Conservation (phyloP, 2,113 vertebrate genomes). For the Boleophthalmus pectinirostris region DNA sequence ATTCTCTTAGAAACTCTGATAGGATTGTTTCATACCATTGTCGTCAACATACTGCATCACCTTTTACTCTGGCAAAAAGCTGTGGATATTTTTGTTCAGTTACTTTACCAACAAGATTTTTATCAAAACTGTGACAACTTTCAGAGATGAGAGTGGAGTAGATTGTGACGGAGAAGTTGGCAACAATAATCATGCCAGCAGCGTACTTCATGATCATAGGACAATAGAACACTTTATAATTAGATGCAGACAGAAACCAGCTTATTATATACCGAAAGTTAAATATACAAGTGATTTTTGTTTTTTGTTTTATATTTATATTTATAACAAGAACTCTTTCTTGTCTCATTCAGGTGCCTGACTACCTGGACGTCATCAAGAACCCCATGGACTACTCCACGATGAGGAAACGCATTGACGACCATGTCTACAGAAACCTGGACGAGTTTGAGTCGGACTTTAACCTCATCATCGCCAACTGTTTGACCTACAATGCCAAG, state of each 20-base stretch:
- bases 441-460: constrained; percentile 93
- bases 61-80: neutral
- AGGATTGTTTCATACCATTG: neutral
- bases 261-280: too few relatives aligned
- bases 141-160: too few relatives aligned
- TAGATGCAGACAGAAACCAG: too few relatives aligned
- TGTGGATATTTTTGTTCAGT: neutral
- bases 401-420: constrained; percentile 88
- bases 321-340: too few relatives aligned
- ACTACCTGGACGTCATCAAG: constrained; percentile 94
- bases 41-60: neutral
- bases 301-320: too few relatives aligned
- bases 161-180: too few relatives aligned
- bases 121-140: too few relatives aligned
- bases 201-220: too few relatives aligned
- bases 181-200: too few relatives aligned
- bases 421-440: constrained; percentile 85
- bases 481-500: constrained; percentile 96
- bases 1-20: neutral
- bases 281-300: too few relatives aligned
- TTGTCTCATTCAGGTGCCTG: constrained; percentile 84
- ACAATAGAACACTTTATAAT: too few relatives aligned
- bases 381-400: constrained; percentile 97
- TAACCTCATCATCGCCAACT: constrained; percentile 92
- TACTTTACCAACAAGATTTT: too few relatives aligned